These are phyloP conservation scores for Megaceryle torquata DNA, from an alignment of 2,113 vertebrate species.

Conservation along the genomic window DNA sequence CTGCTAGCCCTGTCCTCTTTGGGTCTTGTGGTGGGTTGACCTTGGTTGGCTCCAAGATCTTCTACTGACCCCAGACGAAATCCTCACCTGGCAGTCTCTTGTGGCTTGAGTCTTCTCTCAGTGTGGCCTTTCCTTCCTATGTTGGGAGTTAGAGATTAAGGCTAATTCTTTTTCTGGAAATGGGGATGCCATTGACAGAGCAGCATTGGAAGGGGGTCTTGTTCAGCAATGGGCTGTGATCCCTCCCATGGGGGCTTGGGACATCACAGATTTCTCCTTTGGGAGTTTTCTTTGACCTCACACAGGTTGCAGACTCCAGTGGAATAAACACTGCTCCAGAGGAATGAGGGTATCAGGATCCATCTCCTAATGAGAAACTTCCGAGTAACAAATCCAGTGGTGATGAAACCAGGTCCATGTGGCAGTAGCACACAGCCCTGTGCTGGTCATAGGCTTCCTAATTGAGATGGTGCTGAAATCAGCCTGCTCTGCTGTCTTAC, in stretches of 20 bases:
- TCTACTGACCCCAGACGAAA: neutral
- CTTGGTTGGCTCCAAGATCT: neutral
- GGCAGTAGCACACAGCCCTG: accelerated
- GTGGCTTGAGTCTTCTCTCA: accelerated
- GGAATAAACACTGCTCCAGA: neutral
- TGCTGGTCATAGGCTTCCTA: neutral
- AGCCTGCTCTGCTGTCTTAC: neutral
- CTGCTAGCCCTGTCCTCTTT: neutral
- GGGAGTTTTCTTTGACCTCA: neutral
- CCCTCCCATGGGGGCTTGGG: neutral
- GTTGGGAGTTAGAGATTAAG: neutral
- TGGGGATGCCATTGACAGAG: neutral
- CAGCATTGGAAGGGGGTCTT: neutral
- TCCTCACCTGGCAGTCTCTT: neutral
- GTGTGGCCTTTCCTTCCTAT: neutral
- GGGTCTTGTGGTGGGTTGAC: neutral
- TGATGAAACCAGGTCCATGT: neutral
- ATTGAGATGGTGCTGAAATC: neutral
- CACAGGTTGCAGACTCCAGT: neutral
- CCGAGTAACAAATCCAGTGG: neutral
- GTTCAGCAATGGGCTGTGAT: neutral
- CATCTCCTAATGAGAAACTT: neutral
- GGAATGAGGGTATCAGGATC: neutral
- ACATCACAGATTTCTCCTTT: neutral
- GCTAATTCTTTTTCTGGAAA: neutral